phyloP scores from a whole-genome alignment of 2,797 vertebrate genomes.

The Pterois miles region DNA sequence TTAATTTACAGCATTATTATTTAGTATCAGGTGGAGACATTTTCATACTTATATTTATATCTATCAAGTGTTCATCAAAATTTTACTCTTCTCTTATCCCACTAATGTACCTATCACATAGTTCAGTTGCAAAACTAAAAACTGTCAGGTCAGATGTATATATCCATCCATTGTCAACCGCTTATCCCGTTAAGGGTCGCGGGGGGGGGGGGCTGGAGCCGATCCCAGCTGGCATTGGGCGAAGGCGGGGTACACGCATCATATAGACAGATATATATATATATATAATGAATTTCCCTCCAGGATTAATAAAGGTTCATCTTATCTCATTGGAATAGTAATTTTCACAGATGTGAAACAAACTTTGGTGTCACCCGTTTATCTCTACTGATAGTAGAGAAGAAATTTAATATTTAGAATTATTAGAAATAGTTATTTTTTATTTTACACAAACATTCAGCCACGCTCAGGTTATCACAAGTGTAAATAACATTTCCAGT shows the following conservation, averaged over 20 bases:
- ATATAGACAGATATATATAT: too few species aligned
- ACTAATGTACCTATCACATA: not conserved
- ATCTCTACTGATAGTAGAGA: too few species aligned
- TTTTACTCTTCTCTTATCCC: not conserved
- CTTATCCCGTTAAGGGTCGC: too few species aligned
- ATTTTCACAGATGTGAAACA: not conserved
- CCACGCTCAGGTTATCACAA: not conserved
- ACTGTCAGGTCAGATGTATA: too few species aligned
- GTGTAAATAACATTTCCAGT: not conserved
- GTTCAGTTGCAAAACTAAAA: not conserved
- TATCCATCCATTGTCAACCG: too few species aligned
- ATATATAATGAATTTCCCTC: too few species aligned
- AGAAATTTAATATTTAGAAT: not conserved
- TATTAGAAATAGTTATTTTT: too few species aligned
- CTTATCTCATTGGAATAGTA: too few species aligned
- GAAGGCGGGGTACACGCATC: too few species aligned
- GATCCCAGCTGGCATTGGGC: too few species aligned
- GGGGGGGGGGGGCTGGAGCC: too few species aligned
- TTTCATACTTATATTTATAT: not conserved
- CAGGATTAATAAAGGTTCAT: too few species aligned
- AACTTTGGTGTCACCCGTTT: not conserved
- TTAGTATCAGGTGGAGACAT: not conserved
- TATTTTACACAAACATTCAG: not conserved
- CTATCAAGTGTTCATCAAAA: not conserved
- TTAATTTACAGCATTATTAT: not conserved